A percentile compares a stretch with the other conserved stretches of the same genome.
Evolutionary conservation across 2,888 invertebrate species (phyloP).

Genomic region (Apotomis capreana): DNA sequence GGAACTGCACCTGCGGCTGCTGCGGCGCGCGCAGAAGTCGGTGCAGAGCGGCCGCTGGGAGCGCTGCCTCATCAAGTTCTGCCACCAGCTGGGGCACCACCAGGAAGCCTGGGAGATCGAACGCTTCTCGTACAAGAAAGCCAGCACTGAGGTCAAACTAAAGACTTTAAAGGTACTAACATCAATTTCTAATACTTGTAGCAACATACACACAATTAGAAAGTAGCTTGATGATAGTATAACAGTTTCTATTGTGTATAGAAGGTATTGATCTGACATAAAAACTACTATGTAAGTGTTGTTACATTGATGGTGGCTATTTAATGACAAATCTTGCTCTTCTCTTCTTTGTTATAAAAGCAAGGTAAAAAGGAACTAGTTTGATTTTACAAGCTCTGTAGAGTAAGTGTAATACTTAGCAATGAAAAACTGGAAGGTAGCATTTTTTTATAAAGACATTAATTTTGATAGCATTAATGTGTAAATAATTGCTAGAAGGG

Average conservation of each 20-base stretch:
- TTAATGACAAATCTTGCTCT: no score
- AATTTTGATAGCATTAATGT: no score
- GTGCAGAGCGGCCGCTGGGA: slow-evolving; percentile 96
- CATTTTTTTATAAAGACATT: no score
- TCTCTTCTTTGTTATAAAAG: no score
- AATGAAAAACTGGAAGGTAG: no score
- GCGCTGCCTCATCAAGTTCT: slow-evolving; percentile 93
- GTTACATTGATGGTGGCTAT: background rate
- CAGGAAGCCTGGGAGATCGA: slow-evolving; percentile 98
- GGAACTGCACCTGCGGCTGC: slow-evolving; percentile 94
- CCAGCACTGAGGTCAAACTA: slow-evolving; percentile 93
- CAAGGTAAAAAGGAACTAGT: no score
- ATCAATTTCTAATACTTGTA: background rate
- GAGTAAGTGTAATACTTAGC: no score
- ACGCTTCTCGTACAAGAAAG: slow-evolving; percentile 96
- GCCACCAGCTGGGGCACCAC: slow-evolving; percentile 91
- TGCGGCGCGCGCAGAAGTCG: slow-evolving; percentile 92
- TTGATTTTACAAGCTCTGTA: no score
- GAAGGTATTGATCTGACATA: slow-evolving; percentile 35
- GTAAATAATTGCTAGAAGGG: no score
- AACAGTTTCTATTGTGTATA: slow-evolving; percentile 30
- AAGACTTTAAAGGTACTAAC: slow-evolving; percentile 92
- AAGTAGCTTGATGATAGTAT: slow-evolving; percentile 24
- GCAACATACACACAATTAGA: slow-evolving; percentile 22
- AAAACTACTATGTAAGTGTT: slow-evolving; percentile 30